Conservation (phyloP, 2,797 vertebrate genomes). For the Sebastes itinus region DNA sequence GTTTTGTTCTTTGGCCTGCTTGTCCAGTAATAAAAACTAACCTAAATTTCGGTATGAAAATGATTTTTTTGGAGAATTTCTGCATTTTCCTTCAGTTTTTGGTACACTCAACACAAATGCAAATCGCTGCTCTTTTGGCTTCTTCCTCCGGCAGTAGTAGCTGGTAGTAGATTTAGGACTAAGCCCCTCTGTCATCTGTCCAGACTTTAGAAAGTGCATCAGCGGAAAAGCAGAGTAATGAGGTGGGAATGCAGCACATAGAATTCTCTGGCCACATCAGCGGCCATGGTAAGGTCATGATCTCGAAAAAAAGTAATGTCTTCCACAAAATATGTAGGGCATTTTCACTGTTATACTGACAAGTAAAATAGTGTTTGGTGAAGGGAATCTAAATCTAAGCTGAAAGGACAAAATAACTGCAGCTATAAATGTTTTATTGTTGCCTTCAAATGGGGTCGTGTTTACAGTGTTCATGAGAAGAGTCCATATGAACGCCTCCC, state of each 20-base stretch:
- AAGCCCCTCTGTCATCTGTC: constrained; percentile 25
- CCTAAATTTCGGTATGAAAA: background rate
- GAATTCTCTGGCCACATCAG: constrained; percentile 3
- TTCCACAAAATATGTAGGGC: background rate
- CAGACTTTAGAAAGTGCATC: constrained; percentile 17
- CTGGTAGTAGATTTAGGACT: constrained; percentile 20
- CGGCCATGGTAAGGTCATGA: background rate
- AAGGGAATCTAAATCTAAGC: background rate
- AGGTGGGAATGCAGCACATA: background rate
- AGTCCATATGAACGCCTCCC: too few relatives aligned
- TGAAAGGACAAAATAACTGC: background rate
- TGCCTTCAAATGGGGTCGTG: background rate
- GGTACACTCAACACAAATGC: background rate
- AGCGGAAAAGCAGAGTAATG: background rate
- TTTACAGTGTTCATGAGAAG: too few relatives aligned
- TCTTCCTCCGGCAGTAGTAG: background rate
- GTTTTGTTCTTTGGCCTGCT: too few relatives aligned
- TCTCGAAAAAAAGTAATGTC: background rate
- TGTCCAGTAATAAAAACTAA: background rate
- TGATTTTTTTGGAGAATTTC: background rate
- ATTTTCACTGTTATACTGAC: background rate
- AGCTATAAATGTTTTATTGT: too few relatives aligned
- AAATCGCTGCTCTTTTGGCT: background rate
- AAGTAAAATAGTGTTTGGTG: background rate
- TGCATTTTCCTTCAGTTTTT: background rate